A percentile compares a stretch with the other conserved stretches of the same genome.
Conservation (phyloP, 64 coral and sea anemone genomes). For the Actinia tenebrosa region DNA sequence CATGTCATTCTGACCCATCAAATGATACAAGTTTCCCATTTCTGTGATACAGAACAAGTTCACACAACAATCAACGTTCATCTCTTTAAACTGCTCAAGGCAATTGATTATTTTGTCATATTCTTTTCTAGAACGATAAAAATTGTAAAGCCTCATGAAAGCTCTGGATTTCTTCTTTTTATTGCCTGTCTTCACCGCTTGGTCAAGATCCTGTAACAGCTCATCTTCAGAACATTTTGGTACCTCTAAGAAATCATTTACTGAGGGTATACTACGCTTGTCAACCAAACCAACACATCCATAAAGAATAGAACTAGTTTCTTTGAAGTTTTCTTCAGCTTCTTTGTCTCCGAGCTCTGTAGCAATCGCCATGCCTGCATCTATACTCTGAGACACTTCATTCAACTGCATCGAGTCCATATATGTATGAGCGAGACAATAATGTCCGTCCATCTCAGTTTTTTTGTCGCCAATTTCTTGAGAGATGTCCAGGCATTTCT, state of each 20-base stretch:
- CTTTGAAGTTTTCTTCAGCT: neutral
- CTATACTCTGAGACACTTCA: too few relatives aligned
- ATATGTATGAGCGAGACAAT: too few relatives aligned
- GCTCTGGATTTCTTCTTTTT: neutral
- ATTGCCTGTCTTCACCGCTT: neutral
- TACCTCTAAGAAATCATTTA: neutral
- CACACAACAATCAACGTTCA: neutral
- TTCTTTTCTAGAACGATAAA: neutral
- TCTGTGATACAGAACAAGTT: neutral
- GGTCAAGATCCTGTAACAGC: neutral
- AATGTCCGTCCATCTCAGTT: too few relatives aligned
- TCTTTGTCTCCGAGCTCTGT: too few relatives aligned
- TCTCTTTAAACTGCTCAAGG: neutral
- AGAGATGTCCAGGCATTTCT: neutral
- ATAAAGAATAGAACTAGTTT: too few relatives aligned
- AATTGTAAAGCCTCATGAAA: neutral
- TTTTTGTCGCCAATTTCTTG: too few relatives aligned
- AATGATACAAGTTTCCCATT: neutral
- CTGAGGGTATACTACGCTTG: too few relatives aligned
- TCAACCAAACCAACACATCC: neutral
- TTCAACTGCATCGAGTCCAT: too few relatives aligned
- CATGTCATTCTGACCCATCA: neutral
- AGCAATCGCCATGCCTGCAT: too few relatives aligned
- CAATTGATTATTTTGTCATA: neutral
- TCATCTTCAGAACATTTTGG: neutral